Conservation (phyloP, 2,888 invertebrate genomes). For the Cheilosia soror region DNA sequence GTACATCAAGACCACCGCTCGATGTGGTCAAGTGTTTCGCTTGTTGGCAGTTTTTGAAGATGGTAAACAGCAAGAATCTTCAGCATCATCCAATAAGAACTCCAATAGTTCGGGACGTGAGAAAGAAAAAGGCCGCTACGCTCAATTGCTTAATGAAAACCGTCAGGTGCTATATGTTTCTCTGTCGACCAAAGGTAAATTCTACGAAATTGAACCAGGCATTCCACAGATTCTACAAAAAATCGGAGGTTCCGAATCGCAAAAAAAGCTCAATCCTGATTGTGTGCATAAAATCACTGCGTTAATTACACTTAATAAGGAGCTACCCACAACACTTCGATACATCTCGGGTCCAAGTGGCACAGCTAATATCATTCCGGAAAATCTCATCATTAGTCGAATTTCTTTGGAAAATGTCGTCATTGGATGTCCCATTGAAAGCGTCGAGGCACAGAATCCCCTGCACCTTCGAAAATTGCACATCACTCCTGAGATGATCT, state of each 20-base stretch:
- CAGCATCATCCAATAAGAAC: slow-evolving; percentile 65
- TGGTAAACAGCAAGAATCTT: slow-evolving; percentile 83
- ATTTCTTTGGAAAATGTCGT: slow-evolving; percentile 83
- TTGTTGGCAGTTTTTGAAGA: slow-evolving; percentile 91
- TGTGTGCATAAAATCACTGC: slow-evolving; percentile 83
- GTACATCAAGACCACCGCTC: slow-evolving; percentile 89
- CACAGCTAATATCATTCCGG: slow-evolving; percentile 81
- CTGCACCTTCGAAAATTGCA: slow-evolving; percentile 84
- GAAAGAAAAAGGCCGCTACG: slow-evolving; percentile 86
- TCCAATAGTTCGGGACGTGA: slow-evolving; percentile 80
- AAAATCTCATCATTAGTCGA: slow-evolving; percentile 81
- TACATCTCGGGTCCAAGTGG: slow-evolving; percentile 82
- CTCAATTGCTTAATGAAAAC: slow-evolving; percentile 89
- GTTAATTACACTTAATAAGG: slow-evolving; percentile 79
- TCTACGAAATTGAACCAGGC: slow-evolving; percentile 88
- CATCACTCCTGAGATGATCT: slow-evolving; percentile 83
- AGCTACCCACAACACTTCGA: slow-evolving; percentile 81
- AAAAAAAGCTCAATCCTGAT: slow-evolving; percentile 82
- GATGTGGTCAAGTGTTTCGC: slow-evolving; percentile 89
- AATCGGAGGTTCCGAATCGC: slow-evolving; percentile 77
- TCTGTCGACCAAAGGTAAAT: slow-evolving; percentile 90
- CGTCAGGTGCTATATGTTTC: slow-evolving; percentile 90
- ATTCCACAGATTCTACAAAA: slow-evolving; percentile 84
- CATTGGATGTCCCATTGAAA: slow-evolving; percentile 85
- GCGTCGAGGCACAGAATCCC: slow-evolving; percentile 83